Base-by-base conservation (phyloP, 1,140 invertebrate species). In the Eubasilissa regina region DNA sequence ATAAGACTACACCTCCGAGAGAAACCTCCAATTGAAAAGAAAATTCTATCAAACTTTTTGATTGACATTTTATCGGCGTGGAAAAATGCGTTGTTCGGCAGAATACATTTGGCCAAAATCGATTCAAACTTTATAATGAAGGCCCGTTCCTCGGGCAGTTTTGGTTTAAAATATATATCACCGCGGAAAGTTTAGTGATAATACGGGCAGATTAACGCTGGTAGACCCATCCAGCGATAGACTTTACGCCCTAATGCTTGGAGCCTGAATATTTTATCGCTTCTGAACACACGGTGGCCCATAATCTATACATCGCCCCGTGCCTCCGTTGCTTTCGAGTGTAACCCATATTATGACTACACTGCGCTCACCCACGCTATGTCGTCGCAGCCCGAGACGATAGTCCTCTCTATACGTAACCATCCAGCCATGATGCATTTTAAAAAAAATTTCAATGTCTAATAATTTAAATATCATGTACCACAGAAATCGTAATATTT, bases 191-290 rank as follows among this genome's bases (percentile, higher is more conserved):
- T 74, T 74, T 43, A 4, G 70, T 11, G 70, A 74, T 74, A 74
- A 74, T 74, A 74, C 44, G 56, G 70, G 70, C 70, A 74, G 70
- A 74, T 74, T 74, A 74, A 55, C 70, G 70, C 53, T 73, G 44
- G 70, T 56, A 21, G 51, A 51, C 35, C 70, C 70, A 74, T 74
- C 70, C 70, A 51, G 44, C 75, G 58, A 77, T 66, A 77, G 55
- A 77, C 75, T 77, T 77, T 66, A 35, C 75, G 58, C 75, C 66
- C 66, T 66, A 66, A 77, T 77, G 75, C 75, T 53, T 47, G 45
- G 47, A 66, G 75, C 60, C 47, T 53, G 75, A 66, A 77, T 77
- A 77, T 66, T 77, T 77, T 64, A 77, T 77, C 44, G 60, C 47
- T 64, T 35, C 60, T 62, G 75, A 66, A 64, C 62, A 77, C 75